These are phyloP conservation scores for Myiothlypis chrysogaster DNA, from an alignment of 2,797 vertebrate species.

Conservation along the genomic window DNA sequence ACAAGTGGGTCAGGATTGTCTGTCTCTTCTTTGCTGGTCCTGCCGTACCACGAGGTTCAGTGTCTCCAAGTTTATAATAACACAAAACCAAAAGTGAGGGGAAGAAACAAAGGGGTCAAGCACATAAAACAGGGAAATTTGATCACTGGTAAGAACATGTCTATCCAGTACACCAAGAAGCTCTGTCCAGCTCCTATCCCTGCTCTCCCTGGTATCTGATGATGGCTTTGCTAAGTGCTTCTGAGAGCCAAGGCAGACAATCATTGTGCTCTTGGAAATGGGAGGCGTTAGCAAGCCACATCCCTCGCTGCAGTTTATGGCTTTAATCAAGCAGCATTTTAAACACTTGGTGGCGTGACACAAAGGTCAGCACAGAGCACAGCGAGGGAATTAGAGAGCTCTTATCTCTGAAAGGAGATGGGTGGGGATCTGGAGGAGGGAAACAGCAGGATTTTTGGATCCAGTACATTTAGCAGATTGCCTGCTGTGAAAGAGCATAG, in stretches of 20 bases:
- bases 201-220: background rate
- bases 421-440: background rate
- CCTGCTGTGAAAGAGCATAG: background rate
- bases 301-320: background rate
- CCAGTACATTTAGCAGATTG: background rate
- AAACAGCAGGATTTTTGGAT: background rate
- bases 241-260: background rate
- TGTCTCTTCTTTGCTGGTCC: background rate
- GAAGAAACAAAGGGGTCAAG: background rate
- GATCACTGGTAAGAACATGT: background rate
- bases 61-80: background rate
- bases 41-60: background rate
- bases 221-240: background rate
- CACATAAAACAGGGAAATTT: background rate
- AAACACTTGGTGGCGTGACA: background rate
- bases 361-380: background rate
- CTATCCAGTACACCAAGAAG: background rate
- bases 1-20: background rate
- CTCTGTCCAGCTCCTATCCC: background rate
- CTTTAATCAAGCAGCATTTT: background rate
- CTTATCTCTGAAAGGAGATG: background rate
- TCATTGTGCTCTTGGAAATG: background rate
- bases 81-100: background rate
- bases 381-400: background rate
- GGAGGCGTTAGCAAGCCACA: background rate